Evolutionary conservation across 2,797 vertebrate species (phyloP).

Genomic region (Crocidura indochinensis): DNA sequence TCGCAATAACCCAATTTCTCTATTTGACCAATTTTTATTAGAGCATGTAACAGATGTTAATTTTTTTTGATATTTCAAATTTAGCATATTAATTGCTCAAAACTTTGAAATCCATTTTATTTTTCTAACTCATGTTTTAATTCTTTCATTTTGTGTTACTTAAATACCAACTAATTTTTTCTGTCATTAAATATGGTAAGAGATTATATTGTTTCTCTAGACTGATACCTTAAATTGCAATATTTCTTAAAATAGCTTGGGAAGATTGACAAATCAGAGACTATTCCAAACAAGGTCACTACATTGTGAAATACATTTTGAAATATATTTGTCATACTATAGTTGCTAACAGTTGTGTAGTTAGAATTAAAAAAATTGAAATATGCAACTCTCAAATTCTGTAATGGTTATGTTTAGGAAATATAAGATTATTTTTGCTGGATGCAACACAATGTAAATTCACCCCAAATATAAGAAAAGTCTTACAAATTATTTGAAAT

Average conservation of each 20-base stretch:
- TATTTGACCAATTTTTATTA: background rate
- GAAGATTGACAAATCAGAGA: background rate
- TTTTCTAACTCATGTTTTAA: background rate
- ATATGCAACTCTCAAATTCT: constrained; percentile 41
- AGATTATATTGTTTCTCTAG: background rate
- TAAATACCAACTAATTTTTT: background rate
- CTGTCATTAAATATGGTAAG: background rate
- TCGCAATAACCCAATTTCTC: background rate
- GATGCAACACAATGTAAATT: constrained; percentile 27
- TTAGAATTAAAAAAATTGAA: constrained; percentile 30
- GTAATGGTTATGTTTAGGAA: background rate
- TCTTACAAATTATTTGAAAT: background rate
- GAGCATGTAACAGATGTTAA: background rate
- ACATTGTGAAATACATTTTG: constrained; percentile 13
- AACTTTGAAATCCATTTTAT: background rate
- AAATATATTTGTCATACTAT: constrained; percentile 26
- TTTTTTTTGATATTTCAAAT: constrained; percentile 29
- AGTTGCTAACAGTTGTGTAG: constrained; percentile 38
- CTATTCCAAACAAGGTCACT: background rate
- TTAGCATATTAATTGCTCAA: constrained; percentile 1
- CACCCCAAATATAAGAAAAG: background rate
- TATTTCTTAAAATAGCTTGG: background rate
- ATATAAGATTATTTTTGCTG: background rate
- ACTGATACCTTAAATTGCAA: constrained; percentile 42
- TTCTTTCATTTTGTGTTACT: constrained; percentile 35